A percentile compares a stretch with the other conserved stretches of the same genome.
Conservation (phyloP, 1,140 invertebrate species). For the Atta texana region DNA sequence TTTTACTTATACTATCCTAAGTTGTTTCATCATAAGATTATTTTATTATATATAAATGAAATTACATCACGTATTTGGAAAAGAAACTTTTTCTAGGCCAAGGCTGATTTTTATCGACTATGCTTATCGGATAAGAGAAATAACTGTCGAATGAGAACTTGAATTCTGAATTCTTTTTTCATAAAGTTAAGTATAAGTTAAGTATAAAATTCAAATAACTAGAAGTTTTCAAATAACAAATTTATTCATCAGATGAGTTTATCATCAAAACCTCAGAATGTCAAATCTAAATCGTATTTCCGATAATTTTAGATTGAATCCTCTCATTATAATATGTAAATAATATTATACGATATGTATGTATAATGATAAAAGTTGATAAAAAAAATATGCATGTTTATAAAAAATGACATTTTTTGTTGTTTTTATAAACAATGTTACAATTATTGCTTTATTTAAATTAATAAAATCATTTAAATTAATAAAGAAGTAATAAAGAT, state of each 20-base stretch:
- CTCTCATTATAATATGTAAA: neutral
- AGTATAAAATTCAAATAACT: slow-evolving; percentile 1
- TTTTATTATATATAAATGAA: slow-evolving; percentile 1
- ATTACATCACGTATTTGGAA: neutral
- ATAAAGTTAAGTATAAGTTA: too few relatives aligned
- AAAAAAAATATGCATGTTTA: neutral
- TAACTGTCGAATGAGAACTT: slow-evolving; percentile 1
- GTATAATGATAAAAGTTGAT: neutral
- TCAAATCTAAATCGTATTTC: slow-evolving; percentile 16
- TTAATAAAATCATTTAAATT: too few relatives aligned
- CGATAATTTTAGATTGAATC: neutral
- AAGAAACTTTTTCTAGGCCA: neutral
- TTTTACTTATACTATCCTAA: neutral
- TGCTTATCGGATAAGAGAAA: neutral
- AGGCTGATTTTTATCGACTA: slow-evolving; percentile 6
- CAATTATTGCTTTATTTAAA: neutral
- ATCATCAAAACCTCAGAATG: neutral
- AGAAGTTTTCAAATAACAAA: slow-evolving; percentile 3
- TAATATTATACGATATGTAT: neutral
- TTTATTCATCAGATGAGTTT: neutral
- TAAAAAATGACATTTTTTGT: slow-evolving; percentile 18
- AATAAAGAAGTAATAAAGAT: too few relatives aligned
- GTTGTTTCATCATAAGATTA: neutral
- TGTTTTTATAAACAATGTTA: too few relatives aligned
- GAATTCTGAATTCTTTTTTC: neutral